phyloP scores from a whole-genome alignment of 2,888 invertebrate species.

The Hyles lineata region DNA sequence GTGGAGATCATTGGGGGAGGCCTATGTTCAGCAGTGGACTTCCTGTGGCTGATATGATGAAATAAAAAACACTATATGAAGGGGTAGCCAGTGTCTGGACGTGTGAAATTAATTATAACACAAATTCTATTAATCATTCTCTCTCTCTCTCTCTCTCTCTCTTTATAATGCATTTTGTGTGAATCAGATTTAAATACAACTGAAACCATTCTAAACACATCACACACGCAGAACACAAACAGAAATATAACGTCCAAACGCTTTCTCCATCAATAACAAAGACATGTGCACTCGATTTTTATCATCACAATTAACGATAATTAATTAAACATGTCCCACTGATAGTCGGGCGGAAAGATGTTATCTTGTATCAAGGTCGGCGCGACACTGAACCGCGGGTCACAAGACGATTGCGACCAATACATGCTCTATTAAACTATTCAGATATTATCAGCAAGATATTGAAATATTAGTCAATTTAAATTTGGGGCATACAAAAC shows the following conservation, averaged over 20 bases:
- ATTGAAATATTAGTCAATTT: slow-evolving; percentile 28
- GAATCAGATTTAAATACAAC: too few relatives aligned
- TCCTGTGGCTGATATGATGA: too few relatives aligned
- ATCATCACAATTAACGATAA: slow-evolving; percentile 4
- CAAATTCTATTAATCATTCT: too few relatives aligned
- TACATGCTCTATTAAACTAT: slow-evolving; percentile 19
- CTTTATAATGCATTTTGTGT: too few relatives aligned
- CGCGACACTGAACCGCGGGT: slow-evolving; percentile 14
- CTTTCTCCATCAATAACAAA: not conserved
- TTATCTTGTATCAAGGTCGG: slow-evolving; percentile 32
- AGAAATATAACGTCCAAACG: not conserved
- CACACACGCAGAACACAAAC: not conserved
- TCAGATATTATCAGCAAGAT: slow-evolving; percentile 16
- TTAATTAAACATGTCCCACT: slow-evolving; percentile 31
- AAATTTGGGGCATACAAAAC: slow-evolving; percentile 20
- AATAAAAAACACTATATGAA: too few relatives aligned
- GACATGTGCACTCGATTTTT: slow-evolving; percentile 1
- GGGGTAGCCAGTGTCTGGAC: too few relatives aligned
- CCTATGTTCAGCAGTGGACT: too few relatives aligned
- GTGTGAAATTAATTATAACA: too few relatives aligned
- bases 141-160: too few relatives aligned
- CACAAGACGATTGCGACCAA: slow-evolving; percentile 16
- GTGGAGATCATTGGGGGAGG: too few relatives aligned
- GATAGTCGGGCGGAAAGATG: slow-evolving; percentile 30
- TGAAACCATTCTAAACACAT: too few relatives aligned